phyloP scores from a whole-genome alignment of 1,140 invertebrate species.

The Tetraneura akinire region DNA sequence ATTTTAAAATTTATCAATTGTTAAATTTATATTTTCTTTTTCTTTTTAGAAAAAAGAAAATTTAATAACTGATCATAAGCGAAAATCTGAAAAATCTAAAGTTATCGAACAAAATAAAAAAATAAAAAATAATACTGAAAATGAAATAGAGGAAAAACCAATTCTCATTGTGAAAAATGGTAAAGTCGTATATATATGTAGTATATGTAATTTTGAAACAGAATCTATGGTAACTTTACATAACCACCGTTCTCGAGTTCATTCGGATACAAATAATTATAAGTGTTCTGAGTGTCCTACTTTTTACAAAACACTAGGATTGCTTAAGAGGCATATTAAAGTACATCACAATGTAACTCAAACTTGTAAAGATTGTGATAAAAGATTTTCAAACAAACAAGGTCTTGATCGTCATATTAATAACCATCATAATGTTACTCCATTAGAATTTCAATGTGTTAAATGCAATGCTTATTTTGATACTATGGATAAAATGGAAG shows the following conservation, averaged over 20 bases:
- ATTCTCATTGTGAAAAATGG: conserved; percentile 34
- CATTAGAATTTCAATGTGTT: conserved; percentile 46
- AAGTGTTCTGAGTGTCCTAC: conserved; percentile 24
- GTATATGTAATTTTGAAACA: conserved; percentile 18
- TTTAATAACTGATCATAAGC: neutral
- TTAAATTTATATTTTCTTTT: neutral
- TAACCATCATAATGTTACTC: neutral
- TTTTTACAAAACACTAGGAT: neutral
- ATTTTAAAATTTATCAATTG: no score
- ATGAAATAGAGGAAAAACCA: conserved; percentile 5
- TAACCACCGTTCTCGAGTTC: neutral
- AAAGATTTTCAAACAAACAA: conserved; percentile 30
- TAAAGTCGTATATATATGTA: conserved; percentile 39
- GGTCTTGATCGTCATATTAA: conserved; percentile 25
- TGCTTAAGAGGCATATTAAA: neutral
- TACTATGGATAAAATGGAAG: conserved; percentile 41
- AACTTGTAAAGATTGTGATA: conserved; percentile 35
- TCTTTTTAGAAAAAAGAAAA: conserved; percentile 14
- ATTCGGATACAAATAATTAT: neutral
- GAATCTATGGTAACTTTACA: neutral
- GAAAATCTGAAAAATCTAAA: neutral
- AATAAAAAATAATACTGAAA: conserved; percentile 26
- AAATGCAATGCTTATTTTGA: conserved; percentile 46
- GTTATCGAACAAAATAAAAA: neutral
- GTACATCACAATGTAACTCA: neutral